Percentiles rank a stretch among this genome's conserved stretches.
Conservation (phyloP, 2,113 vertebrate genomes). For the Tragelaphus buxtoni region DNA sequence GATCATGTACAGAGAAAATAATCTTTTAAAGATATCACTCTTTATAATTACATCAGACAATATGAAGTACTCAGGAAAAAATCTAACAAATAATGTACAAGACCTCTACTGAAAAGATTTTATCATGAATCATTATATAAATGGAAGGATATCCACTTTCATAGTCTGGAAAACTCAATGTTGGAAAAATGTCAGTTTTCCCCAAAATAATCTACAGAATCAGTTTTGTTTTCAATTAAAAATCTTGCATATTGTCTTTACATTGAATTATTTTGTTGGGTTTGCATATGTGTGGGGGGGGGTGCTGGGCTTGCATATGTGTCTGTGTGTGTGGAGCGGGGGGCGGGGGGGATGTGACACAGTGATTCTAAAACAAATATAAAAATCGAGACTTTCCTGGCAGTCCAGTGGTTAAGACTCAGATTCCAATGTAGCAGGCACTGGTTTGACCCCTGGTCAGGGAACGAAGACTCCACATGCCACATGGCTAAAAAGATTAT, state of each 20-base stretch:
- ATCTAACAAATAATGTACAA: background rate
- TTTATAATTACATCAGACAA: background rate
- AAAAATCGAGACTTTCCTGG: background rate
- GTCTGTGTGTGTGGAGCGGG: background rate
- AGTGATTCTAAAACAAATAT: background rate
- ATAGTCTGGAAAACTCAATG: background rate
- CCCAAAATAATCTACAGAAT: background rate
- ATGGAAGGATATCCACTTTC: background rate
- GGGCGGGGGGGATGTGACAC: background rate
- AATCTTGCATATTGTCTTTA: background rate
- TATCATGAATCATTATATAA: background rate
- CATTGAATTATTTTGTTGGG: background rate
- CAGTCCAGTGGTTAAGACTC: background rate
- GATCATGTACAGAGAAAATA: background rate
- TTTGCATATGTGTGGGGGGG: background rate
- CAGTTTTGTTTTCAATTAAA: background rate
- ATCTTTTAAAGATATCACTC: constrained; percentile 1
- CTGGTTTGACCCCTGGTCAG: background rate
- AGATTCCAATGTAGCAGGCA: background rate
- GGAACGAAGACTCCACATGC: background rate
- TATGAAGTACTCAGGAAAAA: background rate
- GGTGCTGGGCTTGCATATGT: too few relatives aligned
- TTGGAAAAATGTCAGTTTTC: background rate
- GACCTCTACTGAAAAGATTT: background rate
- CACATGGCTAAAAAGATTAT: background rate